These are phyloP conservation scores for Bergia sp. DNA, from an alignment of 92 coral and sea anemone genomes.

Conservation along the genomic window DNA sequence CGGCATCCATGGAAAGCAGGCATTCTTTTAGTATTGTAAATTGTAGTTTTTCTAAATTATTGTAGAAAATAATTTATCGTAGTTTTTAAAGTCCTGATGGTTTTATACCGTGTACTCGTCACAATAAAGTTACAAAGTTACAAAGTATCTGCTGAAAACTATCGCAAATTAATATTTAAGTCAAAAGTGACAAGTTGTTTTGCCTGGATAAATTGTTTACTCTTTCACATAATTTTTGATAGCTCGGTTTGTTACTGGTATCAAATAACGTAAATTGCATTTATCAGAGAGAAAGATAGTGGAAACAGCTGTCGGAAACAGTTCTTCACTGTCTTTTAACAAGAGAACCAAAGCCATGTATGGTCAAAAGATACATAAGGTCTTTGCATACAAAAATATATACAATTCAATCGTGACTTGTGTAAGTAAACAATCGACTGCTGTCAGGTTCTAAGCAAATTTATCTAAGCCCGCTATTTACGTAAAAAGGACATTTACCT, in stretches of 20 bases:
- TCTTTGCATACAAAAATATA: not conserved
- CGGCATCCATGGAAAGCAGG: no score
- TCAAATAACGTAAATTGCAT: not conserved
- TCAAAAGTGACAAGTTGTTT: not conserved
- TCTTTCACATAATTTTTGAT: not conserved
- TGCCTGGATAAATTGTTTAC: not conserved
- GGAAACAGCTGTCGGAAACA: constrained; percentile 13
- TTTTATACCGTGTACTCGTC: no score
- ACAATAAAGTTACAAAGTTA: no score
- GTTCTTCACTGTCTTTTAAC: not conserved
- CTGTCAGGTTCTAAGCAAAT: not conserved
- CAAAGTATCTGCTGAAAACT: not conserved
- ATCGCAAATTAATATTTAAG: no score
- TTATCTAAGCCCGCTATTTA: not conserved
- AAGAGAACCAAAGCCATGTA: not conserved
- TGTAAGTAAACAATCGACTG: not conserved
- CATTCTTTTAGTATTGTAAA: no score
- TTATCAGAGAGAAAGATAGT: not conserved
- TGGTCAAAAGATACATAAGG: not conserved
- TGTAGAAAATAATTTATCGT: no score
- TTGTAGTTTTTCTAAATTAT: no score
- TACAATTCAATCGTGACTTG: not conserved
- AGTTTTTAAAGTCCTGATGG: no score
- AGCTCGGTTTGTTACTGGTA: not conserved
- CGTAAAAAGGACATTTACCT: not conserved